Conservation (phyloP, 2,888 invertebrate species). For the Orchesella flavescens region DNA sequence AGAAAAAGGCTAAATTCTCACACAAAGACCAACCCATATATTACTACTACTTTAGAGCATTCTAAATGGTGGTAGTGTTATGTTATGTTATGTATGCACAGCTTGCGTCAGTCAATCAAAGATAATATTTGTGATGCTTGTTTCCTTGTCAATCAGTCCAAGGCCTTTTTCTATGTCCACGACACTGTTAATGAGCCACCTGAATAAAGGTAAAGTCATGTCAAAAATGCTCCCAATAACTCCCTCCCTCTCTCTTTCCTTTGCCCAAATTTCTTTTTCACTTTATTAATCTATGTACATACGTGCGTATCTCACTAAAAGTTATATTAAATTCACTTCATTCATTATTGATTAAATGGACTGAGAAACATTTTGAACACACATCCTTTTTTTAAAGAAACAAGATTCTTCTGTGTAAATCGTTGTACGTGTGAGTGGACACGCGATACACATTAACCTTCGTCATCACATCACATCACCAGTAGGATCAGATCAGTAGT, state of each 20-base stretch:
- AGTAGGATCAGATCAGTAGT: slow-evolving; percentile 2
- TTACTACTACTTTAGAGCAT: too few relatives aligned
- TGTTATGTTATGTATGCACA: too few relatives aligned
- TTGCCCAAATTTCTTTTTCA: too few relatives aligned
- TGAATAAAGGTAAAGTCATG: too few relatives aligned
- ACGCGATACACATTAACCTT: slow-evolving; percentile 58
- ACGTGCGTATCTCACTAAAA: background rate
- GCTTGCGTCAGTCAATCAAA: too few relatives aligned
- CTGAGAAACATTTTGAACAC: slow-evolving; percentile 2
- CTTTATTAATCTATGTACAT: too few relatives aligned
- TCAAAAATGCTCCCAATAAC: too few relatives aligned
- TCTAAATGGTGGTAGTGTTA: too few relatives aligned
- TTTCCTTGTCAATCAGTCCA: slow-evolving; percentile 59
- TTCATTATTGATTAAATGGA: slow-evolving; percentile 9
- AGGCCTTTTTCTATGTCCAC: slow-evolving; percentile 44
- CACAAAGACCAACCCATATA: too few relatives aligned
- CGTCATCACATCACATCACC: background rate
- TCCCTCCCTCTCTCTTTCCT: too few relatives aligned
- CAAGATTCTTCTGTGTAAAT: background rate
- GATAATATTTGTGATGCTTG: background rate
- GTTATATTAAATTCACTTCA: background rate
- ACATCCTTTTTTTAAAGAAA: background rate
- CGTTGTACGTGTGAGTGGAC: background rate
- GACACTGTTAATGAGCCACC: slow-evolving; percentile 11
- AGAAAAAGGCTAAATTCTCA: too few relatives aligned